Conservation (phyloP, 2,888 invertebrate genomes). For the Schrankia costaestrigalis region DNA sequence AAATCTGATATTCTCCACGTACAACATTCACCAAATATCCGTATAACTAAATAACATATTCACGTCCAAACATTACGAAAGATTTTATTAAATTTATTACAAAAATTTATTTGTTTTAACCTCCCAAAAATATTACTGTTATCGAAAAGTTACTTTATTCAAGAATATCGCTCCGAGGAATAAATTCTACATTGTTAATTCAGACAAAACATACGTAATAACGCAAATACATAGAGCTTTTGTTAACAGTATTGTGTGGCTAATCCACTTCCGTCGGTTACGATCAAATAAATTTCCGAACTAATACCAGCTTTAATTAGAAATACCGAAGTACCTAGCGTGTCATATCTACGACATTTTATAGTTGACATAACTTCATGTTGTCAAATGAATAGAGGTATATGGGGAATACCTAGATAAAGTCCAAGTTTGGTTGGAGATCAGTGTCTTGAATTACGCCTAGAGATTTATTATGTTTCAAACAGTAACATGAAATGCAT, state of each 20-base stretch:
- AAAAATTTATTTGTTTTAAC: too few species aligned
- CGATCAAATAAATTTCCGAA: conserved; percentile 13
- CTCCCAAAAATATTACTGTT: conserved; percentile 1
- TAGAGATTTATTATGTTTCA: conserved; percentile 42
- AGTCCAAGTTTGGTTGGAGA: conserved; percentile 40
- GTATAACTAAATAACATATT: too few species aligned
- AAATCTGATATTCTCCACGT: conserved; percentile 9
- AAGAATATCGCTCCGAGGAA: conserved; percentile 4
- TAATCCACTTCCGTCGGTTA: conserved; percentile 11
- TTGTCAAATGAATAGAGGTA: conserved; percentile 41
- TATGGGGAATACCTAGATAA: conserved; percentile 33
- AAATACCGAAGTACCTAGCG: conserved; percentile 11
- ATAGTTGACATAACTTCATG: conserved; percentile 18
- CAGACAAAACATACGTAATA: conserved; percentile 3
- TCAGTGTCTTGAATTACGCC: conserved; percentile 38
- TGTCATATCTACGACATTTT: conserved; percentile 17
- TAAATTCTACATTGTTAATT: conserved; percentile 7
- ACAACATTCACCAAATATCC: conserved; percentile 11
- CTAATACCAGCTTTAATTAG: conserved; percentile 19
- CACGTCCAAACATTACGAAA: too few species aligned
- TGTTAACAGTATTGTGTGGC: conserved; percentile 13
- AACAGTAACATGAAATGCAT: conserved; percentile 34
- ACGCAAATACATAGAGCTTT: conserved; percentile 4
- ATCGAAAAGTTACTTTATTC: conserved; percentile 3
- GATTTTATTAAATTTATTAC: too few species aligned